Evolutionary conservation across 2,113 vertebrate genomes (phyloP).

Genomic region (Mixornis gularis): DNA sequence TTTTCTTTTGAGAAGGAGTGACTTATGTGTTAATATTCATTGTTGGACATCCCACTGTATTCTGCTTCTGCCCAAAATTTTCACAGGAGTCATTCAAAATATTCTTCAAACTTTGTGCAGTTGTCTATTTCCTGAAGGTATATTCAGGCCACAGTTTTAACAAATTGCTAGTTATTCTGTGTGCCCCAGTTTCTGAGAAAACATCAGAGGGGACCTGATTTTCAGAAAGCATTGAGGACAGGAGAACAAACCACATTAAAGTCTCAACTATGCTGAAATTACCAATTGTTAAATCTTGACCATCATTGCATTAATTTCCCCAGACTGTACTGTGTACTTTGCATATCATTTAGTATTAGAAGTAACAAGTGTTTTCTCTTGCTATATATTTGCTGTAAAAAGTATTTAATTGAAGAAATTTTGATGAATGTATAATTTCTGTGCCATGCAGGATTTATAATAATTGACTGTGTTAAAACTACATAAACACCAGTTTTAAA

Average conservation of each 20-base stretch:
- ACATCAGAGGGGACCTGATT: slow-evolving; percentile 35
- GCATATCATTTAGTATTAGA: neutral
- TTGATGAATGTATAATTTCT: neutral
- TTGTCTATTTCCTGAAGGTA: neutral
- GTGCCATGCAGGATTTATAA: neutral
- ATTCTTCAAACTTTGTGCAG: neutral
- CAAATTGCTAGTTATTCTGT: neutral
- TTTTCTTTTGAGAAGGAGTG: neutral
- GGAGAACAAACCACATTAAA: neutral
- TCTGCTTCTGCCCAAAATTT: neutral
- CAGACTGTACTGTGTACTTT: neutral
- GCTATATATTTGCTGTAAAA: neutral
- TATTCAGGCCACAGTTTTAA: slow-evolving; percentile 4
- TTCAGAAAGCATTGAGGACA: slow-evolving; percentile 15
- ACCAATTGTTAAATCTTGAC: neutral
- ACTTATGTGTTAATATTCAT: neutral
- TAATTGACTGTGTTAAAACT: neutral
- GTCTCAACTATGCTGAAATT: neutral
- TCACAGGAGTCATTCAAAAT: neutral
- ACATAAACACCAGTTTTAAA: neutral
- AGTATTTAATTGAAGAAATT: neutral
- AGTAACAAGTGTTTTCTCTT: neutral
- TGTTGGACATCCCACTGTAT: neutral
- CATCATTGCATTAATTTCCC: neutral
- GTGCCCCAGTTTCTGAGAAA: slow-evolving; percentile 18